phyloP scores from a whole-genome alignment of 2,797 vertebrate species.

The Catharus ustulatus region DNA sequence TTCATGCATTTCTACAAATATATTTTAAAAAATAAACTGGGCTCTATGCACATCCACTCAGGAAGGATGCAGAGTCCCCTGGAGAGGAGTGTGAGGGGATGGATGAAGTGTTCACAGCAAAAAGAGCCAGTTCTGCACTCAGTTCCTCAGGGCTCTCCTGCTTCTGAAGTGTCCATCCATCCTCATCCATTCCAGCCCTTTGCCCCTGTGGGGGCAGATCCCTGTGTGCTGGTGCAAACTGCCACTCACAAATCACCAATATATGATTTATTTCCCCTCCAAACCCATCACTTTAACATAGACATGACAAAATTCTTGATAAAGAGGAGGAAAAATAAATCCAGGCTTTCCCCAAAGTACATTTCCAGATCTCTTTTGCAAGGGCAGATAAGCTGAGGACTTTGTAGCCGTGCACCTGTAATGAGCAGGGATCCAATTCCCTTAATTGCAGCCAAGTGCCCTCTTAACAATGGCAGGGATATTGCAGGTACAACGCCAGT shows the following conservation, averaged over 20 bases:
- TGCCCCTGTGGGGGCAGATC: not conserved
- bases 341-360: not conserved
- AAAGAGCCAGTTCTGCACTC: not conserved
- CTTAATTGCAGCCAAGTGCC: not conserved
- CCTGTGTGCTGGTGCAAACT: not conserved
- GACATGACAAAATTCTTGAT: not conserved
- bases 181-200: not conserved
- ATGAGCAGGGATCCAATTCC: not conserved
- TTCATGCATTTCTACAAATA: too few species aligned
- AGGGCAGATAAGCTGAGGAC: not conserved
- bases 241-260: not conserved
- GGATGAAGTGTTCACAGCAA: not conserved
- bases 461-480: not conserved
- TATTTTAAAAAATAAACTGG: too few species aligned
- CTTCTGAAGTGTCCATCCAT: not conserved
- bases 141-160: not conserved
- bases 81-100: not conserved
- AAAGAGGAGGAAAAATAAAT: not conserved
- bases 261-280: not conserved
- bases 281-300: not conserved
- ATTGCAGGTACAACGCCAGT: not conserved
- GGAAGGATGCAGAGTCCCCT: not conserved
- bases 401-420: not conserved
- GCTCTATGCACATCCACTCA: too few species aligned
- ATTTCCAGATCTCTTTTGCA: not conserved